Conservation (phyloP, 2,797 vertebrate species). For the Xenentodon cancila region DNA sequence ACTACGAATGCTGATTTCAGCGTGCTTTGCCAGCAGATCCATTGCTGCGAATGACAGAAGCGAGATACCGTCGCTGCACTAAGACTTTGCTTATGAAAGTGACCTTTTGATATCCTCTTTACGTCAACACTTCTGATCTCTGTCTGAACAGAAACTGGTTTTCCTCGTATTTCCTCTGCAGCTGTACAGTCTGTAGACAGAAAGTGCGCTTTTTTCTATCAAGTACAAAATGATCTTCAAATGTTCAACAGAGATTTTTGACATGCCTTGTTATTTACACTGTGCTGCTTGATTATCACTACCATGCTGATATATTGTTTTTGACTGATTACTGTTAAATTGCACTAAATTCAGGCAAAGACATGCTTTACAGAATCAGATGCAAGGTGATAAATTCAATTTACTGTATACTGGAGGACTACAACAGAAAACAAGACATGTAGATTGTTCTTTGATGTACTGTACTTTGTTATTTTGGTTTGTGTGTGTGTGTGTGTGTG, state of each 20-base stretch:
- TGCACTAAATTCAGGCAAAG: conserved; percentile 21
- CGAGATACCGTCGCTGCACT: conserved; percentile 5
- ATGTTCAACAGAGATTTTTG: conserved; percentile 4
- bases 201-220: conserved; percentile 12
- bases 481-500: conserved; percentile 26
- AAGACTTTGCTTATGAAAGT: conserved; percentile 29
- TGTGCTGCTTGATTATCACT: conserved; percentile 55
- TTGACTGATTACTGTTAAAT: conserved; percentile 48
- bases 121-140: conserved; percentile 20
- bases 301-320: no score
- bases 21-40: conserved; percentile 24
- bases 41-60: conserved; percentile 23
- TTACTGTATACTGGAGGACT: conserved; percentile 25
- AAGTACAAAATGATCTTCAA: neutral
- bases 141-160: conserved; percentile 19
- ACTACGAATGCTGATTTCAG: neutral
- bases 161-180: conserved; percentile 24
- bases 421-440: conserved; percentile 15
- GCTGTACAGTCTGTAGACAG: conserved; percentile 12
- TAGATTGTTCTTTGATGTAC: conserved; percentile 15
- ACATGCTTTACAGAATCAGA: conserved; percentile 16
- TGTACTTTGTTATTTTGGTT: conserved; percentile 44
- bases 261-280: conserved; percentile 9
- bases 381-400: conserved; percentile 30
- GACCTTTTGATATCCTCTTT: conserved; percentile 53